Conservation (phyloP, 2,888 invertebrate species). For the Metalampra italica region DNA sequence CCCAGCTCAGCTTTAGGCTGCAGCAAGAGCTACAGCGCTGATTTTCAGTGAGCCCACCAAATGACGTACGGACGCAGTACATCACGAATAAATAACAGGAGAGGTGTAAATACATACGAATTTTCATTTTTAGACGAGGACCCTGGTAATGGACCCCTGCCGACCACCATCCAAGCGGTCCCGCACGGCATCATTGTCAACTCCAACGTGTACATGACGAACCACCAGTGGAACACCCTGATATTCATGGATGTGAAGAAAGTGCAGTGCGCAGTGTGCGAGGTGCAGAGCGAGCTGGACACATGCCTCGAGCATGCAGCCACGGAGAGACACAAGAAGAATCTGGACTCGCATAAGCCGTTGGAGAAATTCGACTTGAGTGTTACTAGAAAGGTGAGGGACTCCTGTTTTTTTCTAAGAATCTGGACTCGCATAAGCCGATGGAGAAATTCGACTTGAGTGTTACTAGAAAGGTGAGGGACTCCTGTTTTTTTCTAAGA, state of each 20-base stretch:
- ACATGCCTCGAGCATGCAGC: slow-evolving; percentile 12
- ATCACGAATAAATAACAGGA: too few relatives aligned
- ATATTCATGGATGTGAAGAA: slow-evolving; percentile 1
- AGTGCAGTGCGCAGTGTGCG: slow-evolving; percentile 21
- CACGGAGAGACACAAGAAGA: slow-evolving; percentile 10
- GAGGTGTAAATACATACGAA: too few relatives aligned
- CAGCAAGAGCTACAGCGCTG: too few relatives aligned
- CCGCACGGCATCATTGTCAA: slow-evolving; percentile 25
- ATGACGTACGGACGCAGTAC: too few relatives aligned
- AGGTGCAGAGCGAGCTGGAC: background rate
- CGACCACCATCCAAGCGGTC: slow-evolving; percentile 5
- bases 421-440: slow-evolving; percentile 18
- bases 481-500: too few relatives aligned
- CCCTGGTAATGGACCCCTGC: background rate
- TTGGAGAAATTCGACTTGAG: slow-evolving; percentile 28
- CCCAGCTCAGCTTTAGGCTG: too few relatives aligned
- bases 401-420: too few relatives aligned
- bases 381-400: slow-evolving; percentile 35
- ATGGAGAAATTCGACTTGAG: slow-evolving; percentile 28
- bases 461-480: slow-evolving; percentile 37
- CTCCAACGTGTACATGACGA: slow-evolving; percentile 16
- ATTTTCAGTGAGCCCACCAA: too few relatives aligned
- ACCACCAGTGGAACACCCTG: slow-evolving; percentile 24
- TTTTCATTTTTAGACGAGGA: background rate
- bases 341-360: slow-evolving; percentile 18